A percentile compares a stretch with the other conserved stretches of the same genome.
Evolutionary conservation across 2,113 vertebrate genomes (phyloP).

Genomic region (Eonycteris spelaea): DNA sequence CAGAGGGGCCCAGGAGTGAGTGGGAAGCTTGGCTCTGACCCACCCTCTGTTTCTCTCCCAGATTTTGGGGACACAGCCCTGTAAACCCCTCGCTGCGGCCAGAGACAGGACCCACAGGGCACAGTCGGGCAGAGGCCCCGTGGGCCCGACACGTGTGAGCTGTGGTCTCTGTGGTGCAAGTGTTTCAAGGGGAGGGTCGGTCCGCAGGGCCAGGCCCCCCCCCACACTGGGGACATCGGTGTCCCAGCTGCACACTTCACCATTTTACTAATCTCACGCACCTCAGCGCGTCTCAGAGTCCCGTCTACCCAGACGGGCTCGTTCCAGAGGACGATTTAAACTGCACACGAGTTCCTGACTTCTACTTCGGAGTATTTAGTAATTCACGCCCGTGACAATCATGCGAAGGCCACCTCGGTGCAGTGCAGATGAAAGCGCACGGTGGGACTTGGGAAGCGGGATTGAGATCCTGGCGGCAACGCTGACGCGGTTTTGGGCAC

Average conservation of each 20-base stretch:
- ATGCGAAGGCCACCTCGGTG: fast-evolving
- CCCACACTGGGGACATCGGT: background rate
- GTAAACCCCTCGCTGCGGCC: fast-evolving
- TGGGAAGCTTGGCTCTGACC: fast-evolving
- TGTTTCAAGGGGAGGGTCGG: background rate
- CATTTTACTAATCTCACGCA: fast-evolving
- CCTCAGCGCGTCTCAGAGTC: no score
- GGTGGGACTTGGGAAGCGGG: fast-evolving
- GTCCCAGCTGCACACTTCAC: fast-evolving
- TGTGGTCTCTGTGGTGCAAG: background rate
- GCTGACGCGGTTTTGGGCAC: fast-evolving
- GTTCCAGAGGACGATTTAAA: background rate
- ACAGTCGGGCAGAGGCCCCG: background rate
- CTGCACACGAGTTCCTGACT: background rate
- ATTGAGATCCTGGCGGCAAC: background rate
- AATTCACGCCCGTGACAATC: background rate
- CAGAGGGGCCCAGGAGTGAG: fast-evolving
- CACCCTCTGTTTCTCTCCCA: fast-evolving
- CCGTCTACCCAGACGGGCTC: fast-evolving
- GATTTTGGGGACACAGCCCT: background rate
- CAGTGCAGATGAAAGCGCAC: fast-evolving
- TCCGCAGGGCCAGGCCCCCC: no score
- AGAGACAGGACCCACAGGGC: fast-evolving
- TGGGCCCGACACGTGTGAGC: background rate
- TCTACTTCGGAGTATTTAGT: background rate